Evolutionary conservation across 2,888 invertebrate species (phyloP).

Genomic region (Ophion obscuratus): DNA sequence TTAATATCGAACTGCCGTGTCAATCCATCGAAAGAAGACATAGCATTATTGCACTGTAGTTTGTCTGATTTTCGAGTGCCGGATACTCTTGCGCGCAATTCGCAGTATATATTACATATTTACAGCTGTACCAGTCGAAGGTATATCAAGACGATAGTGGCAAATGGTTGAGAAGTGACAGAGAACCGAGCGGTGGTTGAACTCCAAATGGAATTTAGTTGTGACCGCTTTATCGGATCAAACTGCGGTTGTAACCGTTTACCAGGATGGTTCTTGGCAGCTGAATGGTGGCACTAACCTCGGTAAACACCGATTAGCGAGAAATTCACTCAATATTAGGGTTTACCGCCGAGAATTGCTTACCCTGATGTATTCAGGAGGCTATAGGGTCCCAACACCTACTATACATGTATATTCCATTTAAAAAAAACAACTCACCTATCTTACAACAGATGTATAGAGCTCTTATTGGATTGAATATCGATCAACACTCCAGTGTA

Average conservation of each 20-base stretch:
- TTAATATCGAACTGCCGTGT: not conserved
- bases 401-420: not conserved
- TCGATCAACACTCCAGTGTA: too few relatives aligned
- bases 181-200: not conserved
- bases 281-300: constrained; percentile 37
- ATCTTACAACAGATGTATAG: too few relatives aligned
- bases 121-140: not conserved
- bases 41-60: not conserved
- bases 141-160: not conserved
- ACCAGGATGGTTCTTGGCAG: constrained; percentile 54
- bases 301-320: constrained; percentile 75
- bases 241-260: constrained; percentile 61
- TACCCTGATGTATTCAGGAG: not conserved
- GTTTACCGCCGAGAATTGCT: constrained; percentile 67
- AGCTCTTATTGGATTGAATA: too few relatives aligned
- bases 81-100: not conserved
- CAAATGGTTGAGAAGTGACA: not conserved
- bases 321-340: constrained; percentile 77
- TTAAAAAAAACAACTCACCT: too few relatives aligned
- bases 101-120: not conserved
- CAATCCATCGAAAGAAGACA: not conserved
- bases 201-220: constrained; percentile 8
- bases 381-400: not conserved
- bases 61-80: not conserved
- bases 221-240: constrained; percentile 16